Evolutionary conservation across 92 coral and sea anemone genomes (phyloP).

Genomic region (Bergia sp.): DNA sequence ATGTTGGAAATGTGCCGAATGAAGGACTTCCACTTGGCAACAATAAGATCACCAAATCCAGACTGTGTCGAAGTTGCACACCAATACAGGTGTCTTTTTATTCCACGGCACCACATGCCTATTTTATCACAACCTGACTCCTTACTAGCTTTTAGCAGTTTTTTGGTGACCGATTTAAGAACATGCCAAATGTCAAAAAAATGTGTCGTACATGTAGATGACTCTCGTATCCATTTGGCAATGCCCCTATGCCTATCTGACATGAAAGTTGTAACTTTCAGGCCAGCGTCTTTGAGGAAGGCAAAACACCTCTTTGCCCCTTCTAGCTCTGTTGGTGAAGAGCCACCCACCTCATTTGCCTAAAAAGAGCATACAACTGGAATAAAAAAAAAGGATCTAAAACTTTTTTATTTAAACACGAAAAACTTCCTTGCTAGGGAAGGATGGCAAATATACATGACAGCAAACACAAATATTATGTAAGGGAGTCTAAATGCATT

Average conservation of each 20-base stretch:
- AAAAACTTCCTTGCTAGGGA: no score
- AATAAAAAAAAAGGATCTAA: no score
- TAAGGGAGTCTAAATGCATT: no score
- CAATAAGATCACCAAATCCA: conserved; percentile 12
- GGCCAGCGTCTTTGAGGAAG: no score
- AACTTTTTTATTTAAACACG: no score
- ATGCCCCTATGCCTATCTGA: no score
- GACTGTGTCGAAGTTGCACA: conserved; percentile 26
- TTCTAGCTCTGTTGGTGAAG: conserved; percentile 2
- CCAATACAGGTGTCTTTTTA: conserved; percentile 12
- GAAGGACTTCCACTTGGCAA: conserved; percentile 19
- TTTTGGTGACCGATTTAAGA: neutral
- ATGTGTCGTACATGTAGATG: neutral
- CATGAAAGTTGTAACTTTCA: no score
- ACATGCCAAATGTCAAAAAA: neutral
- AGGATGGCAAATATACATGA: no score
- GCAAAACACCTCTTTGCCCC: conserved; percentile 29
- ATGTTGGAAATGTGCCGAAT: neutral
- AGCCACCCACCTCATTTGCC: neutral
- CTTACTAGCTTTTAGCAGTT: conserved; percentile 13
- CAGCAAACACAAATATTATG: no score
- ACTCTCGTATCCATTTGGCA: conserved; percentile 21
- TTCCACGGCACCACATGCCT: neutral
- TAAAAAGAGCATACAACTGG: neutral
- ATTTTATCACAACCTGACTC: neutral